These are phyloP conservation scores for Conomelus anceps DNA, from an alignment of 2,888 invertebrate species.

Conservation along the genomic window DNA sequence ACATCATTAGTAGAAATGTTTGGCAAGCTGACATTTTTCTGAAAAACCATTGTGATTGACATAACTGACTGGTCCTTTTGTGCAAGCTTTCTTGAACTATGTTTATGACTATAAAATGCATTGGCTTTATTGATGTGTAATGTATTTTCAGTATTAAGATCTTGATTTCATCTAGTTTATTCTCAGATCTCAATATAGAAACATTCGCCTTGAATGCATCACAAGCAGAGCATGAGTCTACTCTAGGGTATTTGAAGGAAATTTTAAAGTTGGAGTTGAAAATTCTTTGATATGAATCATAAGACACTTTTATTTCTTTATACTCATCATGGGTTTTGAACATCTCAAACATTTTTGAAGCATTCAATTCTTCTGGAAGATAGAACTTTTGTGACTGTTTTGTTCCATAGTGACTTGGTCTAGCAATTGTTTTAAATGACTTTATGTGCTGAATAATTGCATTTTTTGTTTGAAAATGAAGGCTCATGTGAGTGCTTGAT, in stretches of 20 bases:
- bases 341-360: conserved; percentile 10
- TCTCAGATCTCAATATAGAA: conserved; percentile 5
- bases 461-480: not conserved
- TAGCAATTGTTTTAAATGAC: conserved; percentile 1
- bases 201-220: conserved; percentile 12
- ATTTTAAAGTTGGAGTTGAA: conserved; percentile 18
- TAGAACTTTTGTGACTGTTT: conserved; percentile 14
- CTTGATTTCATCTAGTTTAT: conserved; percentile 15
- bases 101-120: conserved; percentile 17
- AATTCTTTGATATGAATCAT: conserved; percentile 18
- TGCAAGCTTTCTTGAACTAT: not conserved
- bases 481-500: not conserved
- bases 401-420: conserved; percentile 7
- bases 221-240: conserved; percentile 19
- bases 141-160: conserved; percentile 9
- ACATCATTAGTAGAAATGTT: conserved; percentile 18
- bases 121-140: conserved; percentile 6
- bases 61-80: conserved; percentile 10
- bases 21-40: conserved; percentile 13
- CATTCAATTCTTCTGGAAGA: conserved; percentile 16
- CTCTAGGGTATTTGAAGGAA: conserved; percentile 14
- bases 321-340: conserved; percentile 16
- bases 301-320: conserved; percentile 12
- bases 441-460: conserved; percentile 13
- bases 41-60: conserved; percentile 12